Conservation (phyloP, 2,888 invertebrate genomes). For the Drosophila sordidapex region DNA sequence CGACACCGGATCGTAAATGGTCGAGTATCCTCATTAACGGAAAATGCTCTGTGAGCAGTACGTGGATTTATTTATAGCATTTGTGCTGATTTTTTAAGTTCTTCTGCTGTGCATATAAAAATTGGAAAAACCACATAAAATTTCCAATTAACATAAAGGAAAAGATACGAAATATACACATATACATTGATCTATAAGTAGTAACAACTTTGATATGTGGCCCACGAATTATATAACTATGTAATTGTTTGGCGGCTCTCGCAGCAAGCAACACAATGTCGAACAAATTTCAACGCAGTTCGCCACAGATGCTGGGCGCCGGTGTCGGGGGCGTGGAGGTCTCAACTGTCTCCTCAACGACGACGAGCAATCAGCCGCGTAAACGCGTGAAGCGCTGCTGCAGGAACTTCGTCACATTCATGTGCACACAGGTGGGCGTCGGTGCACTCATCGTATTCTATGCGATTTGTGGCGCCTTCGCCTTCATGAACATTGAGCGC, state of each 20-base stretch:
- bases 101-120: conserved; percentile 14
- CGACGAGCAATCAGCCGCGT: conserved; percentile 88
- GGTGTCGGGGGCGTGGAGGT: conserved; percentile 35
- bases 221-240: conserved; percentile 59
- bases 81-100: conserved; percentile 58
- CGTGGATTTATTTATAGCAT: conserved; percentile 73
- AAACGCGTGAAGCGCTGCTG: conserved; percentile 94
- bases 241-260: conserved; percentile 32
- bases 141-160: conserved; percentile 37
- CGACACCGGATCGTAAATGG: conserved; percentile 33
- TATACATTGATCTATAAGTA: background rate
- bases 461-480: conserved; percentile 93
- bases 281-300: conserved; percentile 71
- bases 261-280: conserved; percentile 45
- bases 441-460: conserved; percentile 95
- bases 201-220: background rate
- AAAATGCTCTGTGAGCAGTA: conserved; percentile 54
- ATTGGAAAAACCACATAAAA: conserved; percentile 20
- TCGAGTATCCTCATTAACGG: conserved; percentile 22
- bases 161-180: background rate
- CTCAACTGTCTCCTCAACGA: conserved; percentile 88
- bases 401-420: conserved; percentile 93
- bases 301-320: conserved; percentile 44
- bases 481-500: conserved; percentile 92
- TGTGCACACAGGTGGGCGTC: conserved; percentile 96